Percentiles rank a stretch among this genome's conserved stretches.
Conservation (phyloP, 1,140 invertebrate genomes). For the Octopus bimaculoides region DNA sequence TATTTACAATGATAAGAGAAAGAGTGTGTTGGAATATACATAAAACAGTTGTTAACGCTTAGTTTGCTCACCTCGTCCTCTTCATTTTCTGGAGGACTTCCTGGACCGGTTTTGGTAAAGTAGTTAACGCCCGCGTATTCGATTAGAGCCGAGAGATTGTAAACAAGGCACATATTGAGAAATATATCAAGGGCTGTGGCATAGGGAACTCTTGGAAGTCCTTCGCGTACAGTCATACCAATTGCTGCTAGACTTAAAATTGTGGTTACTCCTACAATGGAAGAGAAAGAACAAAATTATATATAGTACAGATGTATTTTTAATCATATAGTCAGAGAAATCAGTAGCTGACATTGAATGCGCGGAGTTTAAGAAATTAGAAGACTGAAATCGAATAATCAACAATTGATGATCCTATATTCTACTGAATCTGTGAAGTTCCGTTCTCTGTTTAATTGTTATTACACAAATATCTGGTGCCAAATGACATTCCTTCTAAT, state of each 20-base stretch:
- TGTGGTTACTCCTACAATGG: constrained; percentile 62
- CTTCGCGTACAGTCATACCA: constrained; percentile 63
- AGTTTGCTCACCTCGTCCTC: constrained; percentile 5
- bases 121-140: constrained; percentile 95
- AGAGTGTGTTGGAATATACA: too few species aligned
- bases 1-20: too few species aligned
- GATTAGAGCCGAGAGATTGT: constrained; percentile 86
- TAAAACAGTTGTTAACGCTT: too few species aligned
- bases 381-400: too few species aligned
- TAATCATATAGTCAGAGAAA: too few species aligned
- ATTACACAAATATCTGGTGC: too few species aligned
- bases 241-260: constrained; percentile 66
- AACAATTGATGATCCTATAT: too few species aligned
- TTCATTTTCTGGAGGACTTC: background rate
- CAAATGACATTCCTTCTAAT: too few species aligned
- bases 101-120: constrained; percentile 70
- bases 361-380: too few species aligned
- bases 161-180: constrained; percentile 88
- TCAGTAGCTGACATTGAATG: too few species aligned
- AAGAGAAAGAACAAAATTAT: background rate
- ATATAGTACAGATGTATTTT: background rate
- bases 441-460: too few species aligned
- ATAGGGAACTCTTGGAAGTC: constrained; percentile 68
- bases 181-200: constrained; percentile 92
- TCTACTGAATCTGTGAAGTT: too few species aligned